phyloP scores from a whole-genome alignment of 2,888 invertebrate species.

The Parnassius glacialis region DNA sequence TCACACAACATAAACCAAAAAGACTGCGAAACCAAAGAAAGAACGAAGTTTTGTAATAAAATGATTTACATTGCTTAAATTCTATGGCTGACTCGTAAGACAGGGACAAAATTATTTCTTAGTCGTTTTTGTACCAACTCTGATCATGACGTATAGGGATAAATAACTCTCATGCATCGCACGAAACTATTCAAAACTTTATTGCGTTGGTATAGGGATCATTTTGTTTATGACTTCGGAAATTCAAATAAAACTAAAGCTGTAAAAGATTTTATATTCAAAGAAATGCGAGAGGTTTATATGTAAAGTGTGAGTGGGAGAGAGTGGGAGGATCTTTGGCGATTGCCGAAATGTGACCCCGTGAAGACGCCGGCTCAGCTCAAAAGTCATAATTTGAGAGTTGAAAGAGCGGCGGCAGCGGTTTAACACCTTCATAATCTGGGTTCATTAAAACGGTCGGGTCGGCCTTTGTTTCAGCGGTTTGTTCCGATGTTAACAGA shows the following conservation, averaged over 20 bases:
- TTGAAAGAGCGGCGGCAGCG: slow-evolving; percentile 72
- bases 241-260: slow-evolving; percentile 48
- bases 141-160: slow-evolving; percentile 75
- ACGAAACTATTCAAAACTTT: slow-evolving; percentile 27
- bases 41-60: slow-evolving; percentile 72
- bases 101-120: slow-evolving; percentile 75
- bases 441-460: slow-evolving; percentile 75
- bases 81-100: slow-evolving; percentile 64
- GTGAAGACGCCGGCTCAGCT: slow-evolving; percentile 62
- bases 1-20: slow-evolving; percentile 43
- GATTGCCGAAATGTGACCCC: slow-evolving; percentile 73
- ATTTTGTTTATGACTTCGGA: slow-evolving; percentile 42
- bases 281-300: slow-evolving; percentile 65
- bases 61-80: slow-evolving; percentile 79
- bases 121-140: slow-evolving; percentile 64
- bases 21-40: slow-evolving; percentile 63
- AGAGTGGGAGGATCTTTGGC: slow-evolving; percentile 57
- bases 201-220: slow-evolving; percentile 52
- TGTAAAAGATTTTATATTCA: slow-evolving; percentile 59
- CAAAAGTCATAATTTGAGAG: slow-evolving; percentile 77
- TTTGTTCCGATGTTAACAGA: slow-evolving; percentile 74
- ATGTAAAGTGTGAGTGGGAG: slow-evolving; percentile 46
- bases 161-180: slow-evolving; percentile 48
- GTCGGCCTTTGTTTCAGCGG: slow-evolving; percentile 78
- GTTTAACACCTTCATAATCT: slow-evolving; percentile 81